Evolutionary conservation across 2,888 invertebrate genomes (phyloP).

Genomic region (Cyclophora punctaria): DNA sequence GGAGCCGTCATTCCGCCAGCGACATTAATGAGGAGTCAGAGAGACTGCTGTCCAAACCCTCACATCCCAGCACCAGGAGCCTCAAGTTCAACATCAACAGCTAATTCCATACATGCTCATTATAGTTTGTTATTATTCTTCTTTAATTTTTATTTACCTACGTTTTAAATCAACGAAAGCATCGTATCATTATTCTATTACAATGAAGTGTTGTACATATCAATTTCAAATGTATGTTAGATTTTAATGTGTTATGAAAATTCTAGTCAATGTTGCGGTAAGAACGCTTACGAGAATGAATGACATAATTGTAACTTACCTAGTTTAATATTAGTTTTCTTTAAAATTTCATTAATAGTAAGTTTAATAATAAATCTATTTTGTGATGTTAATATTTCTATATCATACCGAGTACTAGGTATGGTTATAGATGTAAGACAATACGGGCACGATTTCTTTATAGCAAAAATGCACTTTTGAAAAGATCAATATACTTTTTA

Average conservation of each 20-base stretch:
- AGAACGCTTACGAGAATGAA: conserved; percentile 4
- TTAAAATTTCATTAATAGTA: conserved; percentile 2
- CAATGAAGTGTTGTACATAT: conserved; percentile 21
- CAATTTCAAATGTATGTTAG: conserved; percentile 11
- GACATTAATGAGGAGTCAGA: conserved; percentile 78
- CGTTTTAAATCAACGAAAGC: conserved; percentile 11
- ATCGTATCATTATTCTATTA: conserved; percentile 5
- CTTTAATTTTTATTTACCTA: conserved; percentile 14
- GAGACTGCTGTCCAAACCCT: conserved; percentile 70
- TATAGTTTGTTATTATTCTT: conserved; percentile 27
- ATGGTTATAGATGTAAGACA: conserved; percentile 6
- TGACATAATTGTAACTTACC: conserved; percentile 3
- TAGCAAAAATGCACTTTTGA: conserved; percentile 1
- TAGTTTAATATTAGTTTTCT: conserved; percentile 1
- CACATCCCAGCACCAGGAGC: conserved; percentile 79
- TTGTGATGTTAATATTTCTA: conserved; percentile 9
- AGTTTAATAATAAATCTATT: not conserved
- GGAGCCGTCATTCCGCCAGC: conserved; percentile 80
- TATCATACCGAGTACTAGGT: conserved; percentile 1
- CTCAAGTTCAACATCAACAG: conserved; percentile 74
- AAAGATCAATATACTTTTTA: conserved; percentile 1
- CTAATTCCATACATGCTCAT: conserved; percentile 65
- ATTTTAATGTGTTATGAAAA: conserved; percentile 7
- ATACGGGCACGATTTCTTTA: conserved; percentile 3
- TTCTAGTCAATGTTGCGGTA: conserved; percentile 17